Conservation (phyloP, 2,797 vertebrate genomes). For the Gallinago solitaria region DNA sequence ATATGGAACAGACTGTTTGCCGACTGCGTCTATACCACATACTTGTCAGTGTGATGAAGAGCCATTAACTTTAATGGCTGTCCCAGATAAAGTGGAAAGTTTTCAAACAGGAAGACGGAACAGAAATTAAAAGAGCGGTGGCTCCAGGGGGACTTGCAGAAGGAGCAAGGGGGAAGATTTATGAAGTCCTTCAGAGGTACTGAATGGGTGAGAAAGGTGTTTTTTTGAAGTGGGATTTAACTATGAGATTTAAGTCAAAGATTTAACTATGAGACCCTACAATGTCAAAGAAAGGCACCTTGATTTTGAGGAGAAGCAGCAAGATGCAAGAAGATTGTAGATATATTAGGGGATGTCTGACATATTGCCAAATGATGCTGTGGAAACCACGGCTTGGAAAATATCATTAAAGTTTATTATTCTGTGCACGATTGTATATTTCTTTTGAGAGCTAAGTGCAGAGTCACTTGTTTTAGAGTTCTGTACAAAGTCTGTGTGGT, state of each 20-base stretch:
- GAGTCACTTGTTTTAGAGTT: not conserved
- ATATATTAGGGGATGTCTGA: not conserved
- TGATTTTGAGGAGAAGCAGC: not conserved
- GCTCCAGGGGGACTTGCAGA: not conserved
- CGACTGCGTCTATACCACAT: not conserved
- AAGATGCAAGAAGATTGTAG: not conserved
- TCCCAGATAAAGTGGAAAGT: not conserved
- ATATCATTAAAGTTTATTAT: not conserved
- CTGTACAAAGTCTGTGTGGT: not conserved
- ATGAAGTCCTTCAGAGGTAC: not conserved
- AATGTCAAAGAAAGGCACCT: not conserved
- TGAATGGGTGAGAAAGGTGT: not conserved
- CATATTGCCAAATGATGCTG: not conserved
- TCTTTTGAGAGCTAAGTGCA: not conserved
- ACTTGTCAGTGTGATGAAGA: not conserved
- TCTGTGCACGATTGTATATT: not conserved
- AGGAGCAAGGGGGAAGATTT: not conserved
- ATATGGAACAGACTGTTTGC: not conserved
- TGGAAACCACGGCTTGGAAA: not conserved
- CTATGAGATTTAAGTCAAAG: not conserved
- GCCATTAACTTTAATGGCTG: not conserved
- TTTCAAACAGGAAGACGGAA: not conserved
- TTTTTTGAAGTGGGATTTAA: not conserved
- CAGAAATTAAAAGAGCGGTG: not conserved
- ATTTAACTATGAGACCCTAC: not conserved